Percentiles rank a stretch among this genome's conserved stretches.
phyloP scores from a whole-genome alignment of 2,113 vertebrate species.

The Corydoras maculifer region DNA sequence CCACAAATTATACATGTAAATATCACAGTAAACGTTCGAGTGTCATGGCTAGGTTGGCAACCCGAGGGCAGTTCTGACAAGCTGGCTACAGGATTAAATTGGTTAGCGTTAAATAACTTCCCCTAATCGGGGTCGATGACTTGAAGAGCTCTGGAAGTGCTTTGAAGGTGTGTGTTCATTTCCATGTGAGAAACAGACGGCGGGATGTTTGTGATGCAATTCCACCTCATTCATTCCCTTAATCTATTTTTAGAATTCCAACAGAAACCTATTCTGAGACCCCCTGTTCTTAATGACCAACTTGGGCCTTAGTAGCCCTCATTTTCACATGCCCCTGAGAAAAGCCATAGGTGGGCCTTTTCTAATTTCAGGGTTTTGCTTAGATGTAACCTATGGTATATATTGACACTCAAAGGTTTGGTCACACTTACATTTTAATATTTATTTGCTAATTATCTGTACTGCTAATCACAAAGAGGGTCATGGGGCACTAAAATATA shows the following conservation, averaged over 20 bases:
- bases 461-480: no score
- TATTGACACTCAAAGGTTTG: no score
- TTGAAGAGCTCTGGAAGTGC: constrained; percentile 6
- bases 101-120: constrained; percentile 27
- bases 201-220: constrained; percentile 9
- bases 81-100: constrained; percentile 42
- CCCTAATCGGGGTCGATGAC: constrained; percentile 36
- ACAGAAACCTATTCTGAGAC: neutral
- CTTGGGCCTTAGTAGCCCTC: neutral
- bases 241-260: neutral
- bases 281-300: neutral
- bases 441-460: no score
- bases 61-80: constrained; percentile 31
- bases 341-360: neutral
- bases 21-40: constrained; percentile 30
- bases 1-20: constrained; percentile 24
- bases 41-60: constrained; percentile 23
- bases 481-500: no score
- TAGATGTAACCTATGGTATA: no score
- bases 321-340: neutral
- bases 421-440: no score
- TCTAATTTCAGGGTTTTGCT: neutral
- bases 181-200: neutral
- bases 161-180: neutral
- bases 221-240: neutral